Conservation (phyloP, 2,113 vertebrate species). For the Perognathus longimembris region DNA sequence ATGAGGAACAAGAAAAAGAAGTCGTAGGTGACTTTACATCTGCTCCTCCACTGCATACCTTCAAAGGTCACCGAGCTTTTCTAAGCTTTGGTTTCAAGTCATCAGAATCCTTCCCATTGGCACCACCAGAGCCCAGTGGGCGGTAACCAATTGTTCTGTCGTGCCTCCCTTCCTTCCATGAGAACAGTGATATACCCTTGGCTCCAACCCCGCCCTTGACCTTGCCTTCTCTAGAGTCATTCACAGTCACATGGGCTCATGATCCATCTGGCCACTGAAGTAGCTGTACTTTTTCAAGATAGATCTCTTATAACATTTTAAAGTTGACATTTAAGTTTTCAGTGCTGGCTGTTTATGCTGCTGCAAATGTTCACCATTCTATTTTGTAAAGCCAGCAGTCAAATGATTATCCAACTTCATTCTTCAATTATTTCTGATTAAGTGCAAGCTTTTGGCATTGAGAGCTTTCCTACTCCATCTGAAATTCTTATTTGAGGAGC, state of each 20-base stretch:
- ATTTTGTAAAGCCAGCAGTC: constrained; percentile 64
- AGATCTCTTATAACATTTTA: constrained; percentile 47
- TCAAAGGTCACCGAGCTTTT: background rate
- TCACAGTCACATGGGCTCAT: background rate
- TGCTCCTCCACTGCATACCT: background rate
- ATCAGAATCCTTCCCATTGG: background rate
- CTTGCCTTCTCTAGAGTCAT: background rate
- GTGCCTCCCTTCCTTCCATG: background rate
- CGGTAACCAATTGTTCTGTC: constrained; percentile 18
- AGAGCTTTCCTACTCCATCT: constrained; percentile 55
- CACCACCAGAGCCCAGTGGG: background rate
- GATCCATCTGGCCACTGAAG: constrained; percentile 43
- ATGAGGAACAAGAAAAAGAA: background rate
- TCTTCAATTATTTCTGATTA: constrained; percentile 62
- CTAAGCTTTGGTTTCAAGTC: background rate
- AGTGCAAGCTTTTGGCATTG: constrained; percentile 34
- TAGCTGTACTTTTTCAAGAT: background rate
- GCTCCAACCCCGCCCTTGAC: background rate
- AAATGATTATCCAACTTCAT: constrained; percentile 67
- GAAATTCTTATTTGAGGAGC: constrained; percentile 49
- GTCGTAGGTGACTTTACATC: background rate
- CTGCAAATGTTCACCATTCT: constrained; percentile 58
- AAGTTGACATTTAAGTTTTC: constrained; percentile 59
- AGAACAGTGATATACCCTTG: background rate
- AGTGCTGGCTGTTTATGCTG: constrained; percentile 50